Evolutionary conservation across 2,797 vertebrate genomes (phyloP).

Genomic region (Microchirus variegatus): DNA sequence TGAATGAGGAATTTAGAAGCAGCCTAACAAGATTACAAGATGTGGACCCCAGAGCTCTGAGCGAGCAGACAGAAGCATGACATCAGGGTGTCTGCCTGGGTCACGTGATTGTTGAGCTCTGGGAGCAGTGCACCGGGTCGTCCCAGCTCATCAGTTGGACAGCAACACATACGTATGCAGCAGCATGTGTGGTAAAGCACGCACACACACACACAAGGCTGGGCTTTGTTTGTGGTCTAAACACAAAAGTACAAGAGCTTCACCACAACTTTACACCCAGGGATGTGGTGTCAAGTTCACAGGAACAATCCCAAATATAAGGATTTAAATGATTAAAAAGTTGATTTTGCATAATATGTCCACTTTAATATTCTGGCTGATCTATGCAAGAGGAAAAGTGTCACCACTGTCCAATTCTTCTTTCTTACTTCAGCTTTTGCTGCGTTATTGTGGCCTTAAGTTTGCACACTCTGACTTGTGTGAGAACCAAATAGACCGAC

Average conservation of each 20-base stretch:
- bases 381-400: slow-evolving; percentile 6
- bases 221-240: slow-evolving; percentile 41
- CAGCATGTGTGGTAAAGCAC: slow-evolving; percentile 1
- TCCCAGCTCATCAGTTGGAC: slow-evolving; percentile 34
- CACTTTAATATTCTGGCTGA: not conserved
- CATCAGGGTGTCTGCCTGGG: slow-evolving; percentile 47
- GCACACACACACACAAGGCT: slow-evolving; percentile 6
- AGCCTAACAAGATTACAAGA: slow-evolving; percentile 27
- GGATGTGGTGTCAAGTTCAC: slow-evolving; percentile 6
- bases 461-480: not conserved
- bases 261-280: not conserved
- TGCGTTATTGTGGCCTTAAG: slow-evolving; percentile 3
- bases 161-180: slow-evolving; percentile 8
- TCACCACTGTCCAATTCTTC: slow-evolving; percentile 1
- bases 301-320: not conserved
- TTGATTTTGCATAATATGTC: no score
- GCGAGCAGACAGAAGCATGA: slow-evolving; percentile 38
- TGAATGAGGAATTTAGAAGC: slow-evolving; percentile 18
- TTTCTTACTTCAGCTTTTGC: slow-evolving; percentile 4
- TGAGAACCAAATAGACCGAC: no score
- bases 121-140: slow-evolving; percentile 32
- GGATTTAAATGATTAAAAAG: no score
- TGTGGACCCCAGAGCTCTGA: slow-evolving; percentile 12
- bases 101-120: slow-evolving; percentile 53
- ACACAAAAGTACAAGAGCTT: slow-evolving; percentile 10